Evolutionary conservation across 2,797 vertebrate species (phyloP), one percentile per base, ranked within the genome.

Genomic region (Hydrophis major): DNA sequence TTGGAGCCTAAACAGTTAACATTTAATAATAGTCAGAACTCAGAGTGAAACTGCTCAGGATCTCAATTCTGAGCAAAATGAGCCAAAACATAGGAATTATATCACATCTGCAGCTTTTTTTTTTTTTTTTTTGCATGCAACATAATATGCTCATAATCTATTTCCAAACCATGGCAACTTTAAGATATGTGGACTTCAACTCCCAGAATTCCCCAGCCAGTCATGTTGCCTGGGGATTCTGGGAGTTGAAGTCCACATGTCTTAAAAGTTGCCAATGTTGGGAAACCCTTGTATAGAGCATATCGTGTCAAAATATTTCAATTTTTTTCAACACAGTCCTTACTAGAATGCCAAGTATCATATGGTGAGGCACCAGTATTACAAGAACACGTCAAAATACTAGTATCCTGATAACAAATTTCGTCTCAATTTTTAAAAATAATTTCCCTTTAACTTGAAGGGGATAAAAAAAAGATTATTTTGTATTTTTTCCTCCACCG

Each of bases 361-460:
- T 28, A 61, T 28, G 7, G 50, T 32, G 10, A 90, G 11, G 22
- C 3, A 25, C 16, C 22, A 47, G 12, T 8, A 74, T 74, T 74
- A 18, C 32, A 37, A 74, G 32, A 37, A 18, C n/a, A 18, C 6
- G 18, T 18, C 6, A 37, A 37, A 74, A 74, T 37, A 18, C 32
- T 74, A 74, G 27, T 18, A 32, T 74, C 37, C 66, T 32, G 14
- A 32, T 3, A 14, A 16, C n/a, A 37, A 74, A 74, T 69, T 69
- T 69, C 69, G 37, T 74, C 69, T 74, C 69, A 32, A 18, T 74
- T 74, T 74, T 37, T 20, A 74, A 66, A 25, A 74, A 74, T 20
- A 13, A 7, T 28, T 0, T 1, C 0, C 4, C 0, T 16, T 1
- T 20, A 0, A 57, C 2, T 14, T 0, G 0, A 22, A 37, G 2